Percentiles rank a stretch among this genome's conserved stretches.
These are phyloP conservation scores for Rhinoderma darwinii DNA, from an alignment of 2,113 vertebrate species.

Conservation along the genomic window DNA sequence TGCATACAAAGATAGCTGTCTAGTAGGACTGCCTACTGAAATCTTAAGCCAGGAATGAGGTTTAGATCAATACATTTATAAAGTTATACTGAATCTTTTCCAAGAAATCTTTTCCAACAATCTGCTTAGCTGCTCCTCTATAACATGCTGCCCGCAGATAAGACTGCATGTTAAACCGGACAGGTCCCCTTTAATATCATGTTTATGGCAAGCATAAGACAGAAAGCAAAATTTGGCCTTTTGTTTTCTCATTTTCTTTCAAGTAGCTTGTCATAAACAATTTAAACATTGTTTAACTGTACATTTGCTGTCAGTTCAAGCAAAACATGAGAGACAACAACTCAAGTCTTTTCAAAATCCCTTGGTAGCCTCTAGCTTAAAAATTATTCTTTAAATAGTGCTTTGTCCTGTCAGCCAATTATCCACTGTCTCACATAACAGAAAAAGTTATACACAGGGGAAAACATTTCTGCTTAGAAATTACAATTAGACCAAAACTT, in stretches of 20 bases:
- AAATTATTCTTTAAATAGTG: conserved; percentile 11
- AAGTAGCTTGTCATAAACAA: conserved; percentile 6
- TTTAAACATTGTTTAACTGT: background rate
- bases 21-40: no score
- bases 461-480: background rate
- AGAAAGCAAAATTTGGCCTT: background rate
- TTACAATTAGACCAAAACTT: background rate
- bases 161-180: no score
- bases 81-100: no score
- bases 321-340: conserved; percentile 15
- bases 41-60: no score
- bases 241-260: conserved; percentile 6
- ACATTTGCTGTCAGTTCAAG: background rate
- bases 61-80: no score
- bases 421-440: background rate
- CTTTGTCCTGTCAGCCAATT: conserved; percentile 18
- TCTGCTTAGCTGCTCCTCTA: no score
- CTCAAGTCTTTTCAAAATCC: conserved; percentile 17
- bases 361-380: conserved; percentile 31
- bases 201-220: background rate
- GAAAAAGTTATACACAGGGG: background rate
- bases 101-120: no score
- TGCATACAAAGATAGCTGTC: no score
- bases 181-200: background rate
- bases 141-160: no score